Conservation (phyloP, 2,797 vertebrate species). For the Gambelia wislizenii region DNA sequence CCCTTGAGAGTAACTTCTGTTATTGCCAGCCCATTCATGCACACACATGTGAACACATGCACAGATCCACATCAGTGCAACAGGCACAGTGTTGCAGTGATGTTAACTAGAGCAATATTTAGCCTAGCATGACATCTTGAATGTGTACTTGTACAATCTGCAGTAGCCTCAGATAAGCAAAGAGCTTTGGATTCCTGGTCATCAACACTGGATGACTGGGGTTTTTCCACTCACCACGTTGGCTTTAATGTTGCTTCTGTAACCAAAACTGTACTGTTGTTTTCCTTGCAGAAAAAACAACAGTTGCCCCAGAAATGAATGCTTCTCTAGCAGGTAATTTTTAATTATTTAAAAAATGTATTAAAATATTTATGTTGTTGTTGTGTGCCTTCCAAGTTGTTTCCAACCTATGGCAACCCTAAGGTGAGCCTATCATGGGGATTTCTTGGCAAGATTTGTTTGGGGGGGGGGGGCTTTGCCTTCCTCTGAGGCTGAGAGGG, state of each 20-base stretch:
- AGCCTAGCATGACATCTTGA: not conserved
- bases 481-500: too few species aligned
- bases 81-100: too few species aligned
- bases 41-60: not conserved
- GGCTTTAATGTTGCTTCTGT: not conserved
- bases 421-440: too few species aligned
- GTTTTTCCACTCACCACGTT: accelerated
- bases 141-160: not conserved
- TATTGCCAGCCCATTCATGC: too few species aligned
- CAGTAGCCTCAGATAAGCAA: not conserved
- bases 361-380: too few species aligned
- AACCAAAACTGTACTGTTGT: not conserved
- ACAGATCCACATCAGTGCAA: not conserved
- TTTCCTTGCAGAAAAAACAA: slow-evolving; percentile 72
- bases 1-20: not conserved
- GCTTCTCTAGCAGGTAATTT: slow-evolving; percentile 67
- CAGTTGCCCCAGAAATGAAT: slow-evolving; percentile 43
- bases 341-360: not conserved
- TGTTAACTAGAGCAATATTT: not conserved
- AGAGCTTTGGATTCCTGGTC: not conserved
- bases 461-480: too few species aligned
- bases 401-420: too few species aligned
- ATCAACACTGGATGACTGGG: too few species aligned
- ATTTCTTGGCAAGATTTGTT: too few species aligned
- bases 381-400: too few species aligned